Evolutionary conservation across 2,113 vertebrate genomes (phyloP), one percentile per base, ranked within the genome.

Genomic region (Pachyramphus minor): DNA sequence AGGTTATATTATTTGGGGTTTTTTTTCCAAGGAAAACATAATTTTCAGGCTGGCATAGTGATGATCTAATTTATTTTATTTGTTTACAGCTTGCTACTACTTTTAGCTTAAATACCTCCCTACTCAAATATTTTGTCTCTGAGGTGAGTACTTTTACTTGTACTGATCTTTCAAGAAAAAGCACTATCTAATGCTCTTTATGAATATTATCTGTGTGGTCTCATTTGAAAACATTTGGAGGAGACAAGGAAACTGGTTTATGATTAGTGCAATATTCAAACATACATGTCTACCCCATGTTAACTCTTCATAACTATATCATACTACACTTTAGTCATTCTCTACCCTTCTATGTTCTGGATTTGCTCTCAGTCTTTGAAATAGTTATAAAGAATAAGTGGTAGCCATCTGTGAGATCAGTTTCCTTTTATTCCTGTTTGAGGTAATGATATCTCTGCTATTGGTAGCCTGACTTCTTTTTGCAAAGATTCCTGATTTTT

Each of bases 21-120:
- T 8, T 44, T 62, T 63, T 60, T 15, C n/a, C 56, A 68, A 69
- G 23, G 35, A 71, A 90, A 88, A 41, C 4, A 11, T 79, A 2
- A 33, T 87, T 82, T 94, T 71, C 58, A 87, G 66, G 21, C n/a
- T 69, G 35, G 58, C 76, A 27, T 27, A 78, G 69, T 75, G 20
- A 56, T 67, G 24, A 60, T 67, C 45, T 80, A 6, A 90, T 91
- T 82, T 62, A 25, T 92, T 94, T 76, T 19, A 33, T 91, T 90
- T 55, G 59, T 66, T 97, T 96, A 81, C 91, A 98, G 97, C 90
- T 97, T 95, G 95, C 95, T 80, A 79, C 68, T 55, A 58, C 94
- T 68, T 93, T 96, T 59, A 67, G 90, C 76, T 82, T 93, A 92
- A 97, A 94, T 24, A 93, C 84, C 3, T 39, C 69, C 79, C 59